Evolutionary conservation across 2,113 vertebrate species (phyloP).

Genomic region (Melanostigma gelatinosum): DNA sequence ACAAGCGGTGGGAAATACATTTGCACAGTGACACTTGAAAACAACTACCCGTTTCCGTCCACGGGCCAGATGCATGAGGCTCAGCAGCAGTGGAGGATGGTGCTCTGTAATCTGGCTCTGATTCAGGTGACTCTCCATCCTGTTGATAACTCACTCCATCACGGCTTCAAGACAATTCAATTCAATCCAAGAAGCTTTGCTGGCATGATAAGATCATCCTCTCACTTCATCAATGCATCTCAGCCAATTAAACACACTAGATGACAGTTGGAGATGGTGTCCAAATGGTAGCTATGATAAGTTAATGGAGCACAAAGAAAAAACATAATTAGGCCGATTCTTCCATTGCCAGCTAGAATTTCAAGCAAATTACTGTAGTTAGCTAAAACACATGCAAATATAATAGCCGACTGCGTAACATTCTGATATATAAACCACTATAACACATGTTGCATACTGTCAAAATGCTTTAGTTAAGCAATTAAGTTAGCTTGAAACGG

Average conservation of each 20-base stretch:
- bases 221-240: neutral
- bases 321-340: neutral
- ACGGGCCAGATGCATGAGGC: slow-evolving; percentile 87
- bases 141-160: slow-evolving; percentile 21
- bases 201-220: neutral
- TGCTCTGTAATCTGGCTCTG: slow-evolving; percentile 89
- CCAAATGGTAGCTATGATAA: neutral
- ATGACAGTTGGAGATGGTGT: neutral
- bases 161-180: neutral
- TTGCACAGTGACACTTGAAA: neutral
- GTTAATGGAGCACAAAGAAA: neutral
- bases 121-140: slow-evolving; percentile 85
- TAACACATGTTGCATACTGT: neutral
- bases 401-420: neutral
- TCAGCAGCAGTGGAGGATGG: slow-evolving; percentile 85
- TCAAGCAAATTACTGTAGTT: neutral
- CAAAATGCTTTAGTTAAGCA: neutral
- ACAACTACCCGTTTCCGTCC: neutral
- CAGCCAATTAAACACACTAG: neutral
- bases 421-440: neutral
- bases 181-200: neutral
- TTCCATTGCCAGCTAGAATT: neutral
- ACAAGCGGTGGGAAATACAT: neutral
- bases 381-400: neutral
- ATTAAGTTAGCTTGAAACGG: neutral